These are phyloP conservation scores for Dusona sp. DNA, from an alignment of 2,888 invertebrate genomes.

Conservation along the genomic window DNA sequence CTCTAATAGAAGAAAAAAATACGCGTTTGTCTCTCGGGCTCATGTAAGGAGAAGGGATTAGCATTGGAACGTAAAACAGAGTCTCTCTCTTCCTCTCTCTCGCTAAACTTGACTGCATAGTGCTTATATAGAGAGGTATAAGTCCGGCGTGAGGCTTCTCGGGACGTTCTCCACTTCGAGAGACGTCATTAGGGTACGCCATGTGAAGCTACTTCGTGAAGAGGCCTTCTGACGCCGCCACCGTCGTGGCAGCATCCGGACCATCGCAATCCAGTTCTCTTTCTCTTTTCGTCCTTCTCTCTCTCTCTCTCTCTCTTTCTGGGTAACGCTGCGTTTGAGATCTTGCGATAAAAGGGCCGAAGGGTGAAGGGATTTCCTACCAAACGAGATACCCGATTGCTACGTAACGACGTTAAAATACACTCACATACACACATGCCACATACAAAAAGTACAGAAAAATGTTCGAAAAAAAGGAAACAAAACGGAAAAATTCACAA, in stretches of 20 bases:
- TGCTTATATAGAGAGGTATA: slow-evolving; percentile 37
- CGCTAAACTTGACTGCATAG: slow-evolving; percentile 30
- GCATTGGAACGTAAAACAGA: slow-evolving; percentile 79
- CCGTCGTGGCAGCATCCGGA: slow-evolving; percentile 49
- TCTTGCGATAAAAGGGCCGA: slow-evolving; percentile 66
- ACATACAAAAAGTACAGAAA: slow-evolving; percentile 51
- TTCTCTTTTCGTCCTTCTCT: slow-evolving; percentile 4
- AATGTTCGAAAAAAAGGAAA: slow-evolving; percentile 38
- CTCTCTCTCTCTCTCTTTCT: slow-evolving; percentile 1
- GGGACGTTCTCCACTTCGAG: slow-evolving; percentile 78
- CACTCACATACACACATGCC: slow-evolving; percentile 50
- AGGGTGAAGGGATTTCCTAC: slow-evolving; percentile 52
- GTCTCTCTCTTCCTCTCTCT: slow-evolving; percentile 43
- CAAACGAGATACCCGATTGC: slow-evolving; percentile 52
- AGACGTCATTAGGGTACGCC: slow-evolving; percentile 84
- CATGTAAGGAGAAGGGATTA: slow-evolving; percentile 75
- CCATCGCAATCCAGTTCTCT: slow-evolving; percentile 36
- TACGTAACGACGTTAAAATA: slow-evolving; percentile 49
- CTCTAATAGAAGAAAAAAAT: slow-evolving; percentile 58
- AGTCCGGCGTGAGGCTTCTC: slow-evolving; percentile 80
- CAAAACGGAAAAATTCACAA: slow-evolving; percentile 61
- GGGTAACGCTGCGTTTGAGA: slow-evolving; percentile 48
- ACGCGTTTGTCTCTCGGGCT: slow-evolving; percentile 49
- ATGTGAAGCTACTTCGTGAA: slow-evolving; percentile 77
- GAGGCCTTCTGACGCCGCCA: slow-evolving; percentile 55